These are phyloP conservation scores for Delphinapterus leucas DNA, from an alignment of 2,113 vertebrate genomes.

Conservation along the genomic window DNA sequence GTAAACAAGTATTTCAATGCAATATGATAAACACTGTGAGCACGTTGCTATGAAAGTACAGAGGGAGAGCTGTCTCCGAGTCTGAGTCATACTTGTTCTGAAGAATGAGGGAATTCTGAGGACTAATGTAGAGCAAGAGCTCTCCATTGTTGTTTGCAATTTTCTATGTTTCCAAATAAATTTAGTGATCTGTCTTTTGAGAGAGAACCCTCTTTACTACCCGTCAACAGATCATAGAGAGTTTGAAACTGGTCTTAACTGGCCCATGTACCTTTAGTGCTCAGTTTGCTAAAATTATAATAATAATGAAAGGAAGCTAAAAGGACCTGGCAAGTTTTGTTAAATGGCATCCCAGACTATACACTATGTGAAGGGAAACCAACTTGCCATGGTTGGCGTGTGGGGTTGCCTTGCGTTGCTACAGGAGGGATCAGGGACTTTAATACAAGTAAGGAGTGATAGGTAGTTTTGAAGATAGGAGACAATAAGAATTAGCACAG, in stretches of 20 bases:
- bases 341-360: not conserved
- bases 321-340: not conserved
- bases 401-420: not conserved
- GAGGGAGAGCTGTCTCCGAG: not conserved
- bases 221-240: not conserved
- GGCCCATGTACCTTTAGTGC: not conserved
- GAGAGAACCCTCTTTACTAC: not conserved
- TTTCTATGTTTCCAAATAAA: not conserved
- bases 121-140: not conserved
- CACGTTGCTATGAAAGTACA: not conserved
- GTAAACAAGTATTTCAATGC: not conserved
- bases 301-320: not conserved
- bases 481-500: not conserved
- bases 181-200: not conserved
- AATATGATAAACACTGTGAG: not conserved
- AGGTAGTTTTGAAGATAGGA: not conserved
- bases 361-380: not conserved
- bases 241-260: not conserved
- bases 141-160: not conserved
- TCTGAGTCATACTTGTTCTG: not conserved
- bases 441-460: not conserved
- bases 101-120: not conserved
- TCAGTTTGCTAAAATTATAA: not conserved
- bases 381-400: not conserved
- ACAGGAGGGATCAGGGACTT: not conserved